These are phyloP conservation scores for Chymomyza caudatula DNA, from an alignment of 2,888 invertebrate genomes.

Conservation along the genomic window DNA sequence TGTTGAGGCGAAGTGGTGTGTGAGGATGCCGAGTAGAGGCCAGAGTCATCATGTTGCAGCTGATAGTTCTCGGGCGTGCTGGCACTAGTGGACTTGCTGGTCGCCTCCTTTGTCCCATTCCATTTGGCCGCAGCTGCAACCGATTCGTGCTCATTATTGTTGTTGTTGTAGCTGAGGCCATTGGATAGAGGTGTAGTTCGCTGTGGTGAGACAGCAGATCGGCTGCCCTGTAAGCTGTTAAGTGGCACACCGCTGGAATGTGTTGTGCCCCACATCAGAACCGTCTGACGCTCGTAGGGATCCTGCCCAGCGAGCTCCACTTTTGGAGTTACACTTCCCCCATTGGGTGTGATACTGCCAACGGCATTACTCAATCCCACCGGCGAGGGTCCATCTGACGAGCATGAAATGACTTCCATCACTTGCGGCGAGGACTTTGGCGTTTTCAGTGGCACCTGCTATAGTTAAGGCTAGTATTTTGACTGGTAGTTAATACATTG, in stretches of 20 bases:
- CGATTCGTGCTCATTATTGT: slow-evolving; percentile 59
- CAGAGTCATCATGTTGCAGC: slow-evolving; percentile 73
- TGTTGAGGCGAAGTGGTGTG: slow-evolving; percentile 75
- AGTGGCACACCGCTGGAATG: slow-evolving; percentile 77
- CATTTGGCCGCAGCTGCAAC: slow-evolving; percentile 57
- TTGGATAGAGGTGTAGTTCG: slow-evolving; percentile 77
- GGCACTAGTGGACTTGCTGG: slow-evolving; percentile 54
- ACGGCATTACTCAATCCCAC: slow-evolving; percentile 53
- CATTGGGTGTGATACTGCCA: slow-evolving; percentile 47
- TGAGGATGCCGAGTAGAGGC: slow-evolving; percentile 72
- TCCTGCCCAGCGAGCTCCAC: slow-evolving; percentile 74
- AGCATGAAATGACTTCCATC: slow-evolving; percentile 78
- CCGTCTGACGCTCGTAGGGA: slow-evolving; percentile 86
- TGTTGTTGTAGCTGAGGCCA: slow-evolving; percentile 64
- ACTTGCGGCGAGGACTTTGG: slow-evolving; percentile 78
- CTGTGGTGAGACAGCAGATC: slow-evolving; percentile 74
- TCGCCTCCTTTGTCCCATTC: slow-evolving; percentile 66
- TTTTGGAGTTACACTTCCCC: slow-evolving; percentile 73
- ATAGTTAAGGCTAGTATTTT: slow-evolving; percentile 18
- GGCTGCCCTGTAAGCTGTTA: slow-evolving; percentile 69
- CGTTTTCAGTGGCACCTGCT: slow-evolving; percentile 77
- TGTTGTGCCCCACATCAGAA: slow-evolving; percentile 93
- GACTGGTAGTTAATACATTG: background rate
- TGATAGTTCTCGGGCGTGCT: slow-evolving; percentile 72
- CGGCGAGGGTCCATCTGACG: slow-evolving; percentile 77